These are phyloP conservation scores for Druon quercuslanigerum DNA, from an alignment of 1,140 invertebrate species.

Conservation along the genomic window DNA sequence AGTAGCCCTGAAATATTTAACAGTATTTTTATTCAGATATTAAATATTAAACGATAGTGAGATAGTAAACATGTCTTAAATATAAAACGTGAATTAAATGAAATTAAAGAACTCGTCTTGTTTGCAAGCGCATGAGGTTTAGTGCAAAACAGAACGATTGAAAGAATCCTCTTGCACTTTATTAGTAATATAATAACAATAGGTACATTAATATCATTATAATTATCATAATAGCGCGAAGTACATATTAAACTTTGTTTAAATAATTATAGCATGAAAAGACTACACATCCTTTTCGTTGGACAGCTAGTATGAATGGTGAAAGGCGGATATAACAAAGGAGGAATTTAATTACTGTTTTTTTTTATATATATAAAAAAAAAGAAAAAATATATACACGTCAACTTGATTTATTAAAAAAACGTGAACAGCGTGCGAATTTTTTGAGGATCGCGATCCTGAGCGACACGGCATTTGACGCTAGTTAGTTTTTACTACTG, in stretches of 20 bases:
- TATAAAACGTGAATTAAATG: too few species aligned
- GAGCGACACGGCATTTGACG: conserved; percentile 60
- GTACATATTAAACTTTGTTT: conserved; percentile 42
- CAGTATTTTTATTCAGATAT: too few species aligned
- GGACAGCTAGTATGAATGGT: conserved; percentile 2
- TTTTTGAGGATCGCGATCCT: conserved; percentile 69
- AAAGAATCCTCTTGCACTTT: conserved; percentile 29
- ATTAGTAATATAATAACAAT: conserved; percentile 31
- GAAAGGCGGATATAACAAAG: background rate
- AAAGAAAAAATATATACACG: conserved; percentile 37
- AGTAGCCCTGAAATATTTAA: too few species aligned
- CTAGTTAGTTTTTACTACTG: conserved; percentile 70
- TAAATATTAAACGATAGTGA: too few species aligned
- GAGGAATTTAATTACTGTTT: background rate
- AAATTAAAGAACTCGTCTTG: too few species aligned
- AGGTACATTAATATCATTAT: conserved; percentile 29
- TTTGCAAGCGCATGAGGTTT: too few species aligned
- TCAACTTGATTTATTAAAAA: conserved; percentile 36
- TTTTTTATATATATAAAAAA: conserved; percentile 9
- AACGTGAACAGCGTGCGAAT: conserved; percentile 55
- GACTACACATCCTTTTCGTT: background rate
- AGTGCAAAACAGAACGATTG: background rate
- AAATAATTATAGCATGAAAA: conserved; percentile 46
- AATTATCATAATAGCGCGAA: conserved; percentile 20
- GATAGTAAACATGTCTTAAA: too few species aligned